Evolutionary conservation across 2,797 vertebrate species (phyloP), one percentile per base, ranked within the genome.

Genomic region (Glossophaga mutica): DNA sequence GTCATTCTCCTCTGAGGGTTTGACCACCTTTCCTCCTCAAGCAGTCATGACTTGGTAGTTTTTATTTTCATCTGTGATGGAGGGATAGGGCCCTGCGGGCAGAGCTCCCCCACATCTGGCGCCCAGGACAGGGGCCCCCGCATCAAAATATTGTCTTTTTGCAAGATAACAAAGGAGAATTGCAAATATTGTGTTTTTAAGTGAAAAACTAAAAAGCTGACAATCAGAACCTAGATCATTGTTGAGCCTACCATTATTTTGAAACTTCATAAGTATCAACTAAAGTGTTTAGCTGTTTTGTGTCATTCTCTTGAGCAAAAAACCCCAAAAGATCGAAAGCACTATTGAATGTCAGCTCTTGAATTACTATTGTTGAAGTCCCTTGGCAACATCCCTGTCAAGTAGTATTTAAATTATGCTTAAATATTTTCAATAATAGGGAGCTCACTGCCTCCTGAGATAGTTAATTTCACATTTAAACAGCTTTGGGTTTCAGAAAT

Each of bases 401-500:
- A 91, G 24, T 42, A 19, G 6, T 55, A 18, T 62, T 57, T 70
- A 79, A 42, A 76, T 39, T 87, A 70, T 26, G 10, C 44, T 84
- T 92, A 79, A 50, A 26, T 81, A 39, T 74, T n/a, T 78, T 83
- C 67, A 93, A 37, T 68, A 76, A 74, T 9, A 85, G 21, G 18
- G 21, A 93, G 19, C 34, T 19, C 29, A 62, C 15, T 14, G 59
- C 37, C 4, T 83, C 24, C 21, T 88, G 22, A 65, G 62, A 77
- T 4, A 77, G 44, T 44, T 48, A 12, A 32, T 62, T 62, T 74
- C 39, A 18, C 65, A 39, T 94, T 95, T 71, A 82, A 22, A 62
- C 85, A 88, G 10, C 34, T 71, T 19, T 92, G 29, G 59, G 70
- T 94, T 90, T 94, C 55, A 87, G 77, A 86, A 94, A 46, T 39